Evolutionary conservation across 2,888 invertebrate genomes (phyloP), one percentile per base, ranked within the genome.

Genomic region (Brenthis daphne): DNA sequence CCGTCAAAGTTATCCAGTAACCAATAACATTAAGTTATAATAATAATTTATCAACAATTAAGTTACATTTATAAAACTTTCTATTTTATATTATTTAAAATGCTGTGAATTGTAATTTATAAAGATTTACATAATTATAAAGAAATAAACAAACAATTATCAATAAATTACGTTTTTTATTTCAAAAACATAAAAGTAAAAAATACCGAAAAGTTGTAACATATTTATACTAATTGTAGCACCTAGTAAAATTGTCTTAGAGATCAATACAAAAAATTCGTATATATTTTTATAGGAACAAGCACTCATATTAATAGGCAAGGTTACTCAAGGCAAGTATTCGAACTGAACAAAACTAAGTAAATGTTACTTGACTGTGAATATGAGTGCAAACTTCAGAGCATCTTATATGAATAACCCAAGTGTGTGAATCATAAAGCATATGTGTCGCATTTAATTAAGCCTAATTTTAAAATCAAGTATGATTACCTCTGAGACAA

Each of bases 1-100:
- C 94, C 57, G 88, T 95, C 67, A 93, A 93, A 84, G 94, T 95
- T n/a, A 79, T 75, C 54, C 73, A 79, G 68, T 82, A 77, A 77
- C 50, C 14, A 51, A 61, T 70, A 43, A 33, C 29, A 53, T 54
- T 64, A 64, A 24, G 16, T 50, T 33, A 57, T 6, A 16, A 56
- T 56, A 20, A 56, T n/a, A 29, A 55, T 33, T 54, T 55, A 47
- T 48, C 20, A 24, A 11, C 6, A 20, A 64, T 43, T 43, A 56
- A 64, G 47, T 47, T 55, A 47, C 47, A 24, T 48, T 24, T 51
- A 61, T 37, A 56, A 48, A 24, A 24, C 20, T 24, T 43, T n/a
- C n/a, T 60, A 29, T 54, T 55, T 55, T 53, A 56, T 43, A 43
- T 33, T 64, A 57, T 65, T 65, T 24, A 64, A 58, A 37, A 61